Conservation (phyloP, 2,797 vertebrate genomes). For the Phoeniculus purpureus region DNA sequence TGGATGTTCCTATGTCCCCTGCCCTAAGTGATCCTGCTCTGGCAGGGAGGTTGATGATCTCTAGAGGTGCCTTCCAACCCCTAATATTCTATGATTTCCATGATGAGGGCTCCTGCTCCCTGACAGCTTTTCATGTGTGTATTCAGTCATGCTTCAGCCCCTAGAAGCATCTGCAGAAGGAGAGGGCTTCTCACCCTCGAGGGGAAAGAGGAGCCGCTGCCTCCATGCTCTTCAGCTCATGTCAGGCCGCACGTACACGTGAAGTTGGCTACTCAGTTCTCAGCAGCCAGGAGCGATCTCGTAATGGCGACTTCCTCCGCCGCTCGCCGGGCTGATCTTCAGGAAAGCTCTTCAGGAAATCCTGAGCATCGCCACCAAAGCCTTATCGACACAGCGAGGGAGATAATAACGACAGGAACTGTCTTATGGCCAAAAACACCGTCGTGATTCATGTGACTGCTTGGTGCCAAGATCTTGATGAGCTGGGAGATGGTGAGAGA, state of each 20-base stretch:
- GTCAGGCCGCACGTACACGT: conserved; percentile 61
- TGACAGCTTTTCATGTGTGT: neutral
- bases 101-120: neutral
- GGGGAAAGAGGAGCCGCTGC: neutral
- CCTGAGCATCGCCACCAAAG: conserved; percentile 31
- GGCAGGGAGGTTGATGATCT: no score
- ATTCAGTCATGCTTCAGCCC: neutral
- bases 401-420: conserved; percentile 27
- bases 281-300: conserved; percentile 13
- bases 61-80: no score
- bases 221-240: conserved; percentile 18
- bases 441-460: neutral
- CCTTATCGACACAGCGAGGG: neutral
- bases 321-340: neutral
- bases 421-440: neutral
- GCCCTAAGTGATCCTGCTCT: no score
- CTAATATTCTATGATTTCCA: no score
- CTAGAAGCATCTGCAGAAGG: neutral
- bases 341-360: conserved; percentile 71
- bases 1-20: no score
- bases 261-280: neutral
- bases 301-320: conserved; percentile 32
- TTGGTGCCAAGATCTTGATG: neutral
- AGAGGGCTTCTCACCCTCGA: neutral
- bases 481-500: neutral